Evolutionary conservation across 2,113 vertebrate genomes (phyloP).

Genomic region (Lamprologus tigripictilis): DNA sequence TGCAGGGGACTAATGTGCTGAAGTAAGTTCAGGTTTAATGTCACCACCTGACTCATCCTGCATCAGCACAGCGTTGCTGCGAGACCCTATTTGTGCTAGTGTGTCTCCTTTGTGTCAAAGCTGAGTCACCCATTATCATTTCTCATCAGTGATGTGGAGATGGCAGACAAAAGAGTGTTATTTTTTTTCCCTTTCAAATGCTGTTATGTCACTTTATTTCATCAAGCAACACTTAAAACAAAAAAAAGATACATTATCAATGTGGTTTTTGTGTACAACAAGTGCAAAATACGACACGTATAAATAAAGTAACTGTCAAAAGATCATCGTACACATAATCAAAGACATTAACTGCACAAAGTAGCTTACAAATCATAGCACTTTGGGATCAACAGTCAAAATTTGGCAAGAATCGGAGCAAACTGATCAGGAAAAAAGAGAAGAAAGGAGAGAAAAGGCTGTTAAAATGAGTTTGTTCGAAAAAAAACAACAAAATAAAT

Average conservation of each 20-base stretch:
- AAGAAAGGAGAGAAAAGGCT: not conserved
- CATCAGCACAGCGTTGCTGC: not conserved
- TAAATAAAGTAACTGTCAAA: not conserved
- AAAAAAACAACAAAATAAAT: not conserved
- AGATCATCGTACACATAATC: not conserved
- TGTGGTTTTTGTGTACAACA: not conserved
- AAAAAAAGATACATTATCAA: not conserved
- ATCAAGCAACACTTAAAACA: not conserved
- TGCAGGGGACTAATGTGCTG: not conserved
- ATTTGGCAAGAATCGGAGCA: not conserved
- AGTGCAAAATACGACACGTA: not conserved
- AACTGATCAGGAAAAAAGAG: not conserved
- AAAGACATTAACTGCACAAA: not conserved
- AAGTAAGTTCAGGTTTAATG: slow-evolving; percentile 1
- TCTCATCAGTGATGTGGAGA: not conserved
- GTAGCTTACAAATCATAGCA: slow-evolving; percentile 1
- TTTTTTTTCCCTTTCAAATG: not conserved
- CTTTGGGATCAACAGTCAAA: not conserved
- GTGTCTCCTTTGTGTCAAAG: slow-evolving; percentile 6
- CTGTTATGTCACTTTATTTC: slow-evolving; percentile 36
- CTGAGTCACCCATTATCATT: slow-evolving; percentile 15
- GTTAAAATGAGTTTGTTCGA: not conserved
- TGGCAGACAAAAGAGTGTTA: not conserved
- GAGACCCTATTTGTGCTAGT: not conserved
- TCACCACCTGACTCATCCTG: slow-evolving; percentile 40